Evolutionary conservation across 2,888 invertebrate species (phyloP), one percentile per base, ranked within the genome.

Genomic region (Coelinius sp.): DNA sequence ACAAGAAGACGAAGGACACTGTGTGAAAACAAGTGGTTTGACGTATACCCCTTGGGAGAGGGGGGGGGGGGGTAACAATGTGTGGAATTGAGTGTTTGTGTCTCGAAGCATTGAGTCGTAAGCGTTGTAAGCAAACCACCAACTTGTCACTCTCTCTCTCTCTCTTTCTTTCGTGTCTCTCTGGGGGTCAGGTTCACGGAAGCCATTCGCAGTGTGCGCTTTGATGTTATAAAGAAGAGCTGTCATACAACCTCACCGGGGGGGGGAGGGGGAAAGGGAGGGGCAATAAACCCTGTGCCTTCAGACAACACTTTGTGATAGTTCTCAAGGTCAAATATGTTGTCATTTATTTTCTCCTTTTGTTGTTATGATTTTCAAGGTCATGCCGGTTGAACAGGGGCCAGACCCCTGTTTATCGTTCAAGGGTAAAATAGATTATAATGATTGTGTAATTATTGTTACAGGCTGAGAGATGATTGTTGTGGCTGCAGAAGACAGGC

Each of bases 181-280:
- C 49, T 31, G 53, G 46, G 76, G 80, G 80, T 82, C 81, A 83
- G 80, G 81, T 81, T 82, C 82, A 80, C 78, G 68, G 77, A 79
- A 84, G 81, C 80, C 82, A 82, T 84, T 81, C 81, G 82, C 82
- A 82, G 78, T 82, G 81, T 70, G 73, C 76, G 75, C 44, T 22
- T 62, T 64, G 68, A 35, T 44, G 64, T 56, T 62, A 68, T 64
- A 70, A 63, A 72, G 64, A 72, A 72, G 24, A 41, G 14, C 25
- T 27, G 59, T 25, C 14, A 59, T 44, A 65, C 65, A 65, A 24
- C 41, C 25, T 7, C 64, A 12, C 24, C 53, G 5, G 4, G 31
- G 31, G 31, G 31, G 8, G 31, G 31, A 8, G 31, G 31, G 31
- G 31, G 35, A 1, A 20, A 27, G 41, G 17, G 1, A 24, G 22